Conservation (phyloP, 1,140 invertebrate genomes). For the Nixonia krombeini region DNA sequence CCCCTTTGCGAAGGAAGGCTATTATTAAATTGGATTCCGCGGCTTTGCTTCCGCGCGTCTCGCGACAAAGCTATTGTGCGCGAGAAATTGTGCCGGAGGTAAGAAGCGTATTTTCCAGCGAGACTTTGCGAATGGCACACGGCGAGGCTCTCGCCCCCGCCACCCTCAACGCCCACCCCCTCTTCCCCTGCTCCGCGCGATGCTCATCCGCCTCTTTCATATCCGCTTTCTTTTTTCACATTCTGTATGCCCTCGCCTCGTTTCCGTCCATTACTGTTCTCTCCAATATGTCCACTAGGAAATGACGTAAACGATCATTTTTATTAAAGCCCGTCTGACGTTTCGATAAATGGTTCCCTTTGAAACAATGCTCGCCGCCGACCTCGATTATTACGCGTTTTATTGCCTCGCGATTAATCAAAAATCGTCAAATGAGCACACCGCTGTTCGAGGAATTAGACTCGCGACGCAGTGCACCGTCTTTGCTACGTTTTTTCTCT, state of each 20-base stretch:
- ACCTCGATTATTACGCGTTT: too few relatives aligned
- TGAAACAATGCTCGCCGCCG: too few relatives aligned
- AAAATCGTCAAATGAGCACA: too few relatives aligned
- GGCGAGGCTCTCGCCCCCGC: constrained; percentile 12
- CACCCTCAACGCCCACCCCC: constrained; percentile 11
- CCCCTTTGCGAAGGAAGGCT: constrained; percentile 50
- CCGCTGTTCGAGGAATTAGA: too few relatives aligned
- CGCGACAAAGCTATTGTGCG: constrained; percentile 55
- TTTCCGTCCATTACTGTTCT: constrained; percentile 35
- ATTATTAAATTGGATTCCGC: constrained; percentile 63
- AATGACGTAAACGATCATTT: constrained; percentile 25
- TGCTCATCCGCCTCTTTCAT: constrained; percentile 31
- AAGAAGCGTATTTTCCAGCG: constrained; percentile 53
- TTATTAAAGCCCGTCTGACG: constrained; percentile 16
- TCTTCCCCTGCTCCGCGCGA: constrained; percentile 9
- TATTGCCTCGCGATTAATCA: too few relatives aligned
- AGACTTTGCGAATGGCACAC: constrained; percentile 28
- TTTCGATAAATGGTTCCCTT: neutral
- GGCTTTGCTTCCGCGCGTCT: constrained; percentile 44
- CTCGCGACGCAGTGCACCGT: too few relatives aligned
- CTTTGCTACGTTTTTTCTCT: too few relatives aligned
- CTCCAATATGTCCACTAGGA: constrained; percentile 29
- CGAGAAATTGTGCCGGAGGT: constrained; percentile 51
- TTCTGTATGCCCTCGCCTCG: constrained; percentile 24
- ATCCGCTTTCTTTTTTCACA: constrained; percentile 36